These are phyloP conservation scores for Heterodera schachtii DNA, from an alignment of 1,140 invertebrate genomes.

Conservation along the genomic window DNA sequence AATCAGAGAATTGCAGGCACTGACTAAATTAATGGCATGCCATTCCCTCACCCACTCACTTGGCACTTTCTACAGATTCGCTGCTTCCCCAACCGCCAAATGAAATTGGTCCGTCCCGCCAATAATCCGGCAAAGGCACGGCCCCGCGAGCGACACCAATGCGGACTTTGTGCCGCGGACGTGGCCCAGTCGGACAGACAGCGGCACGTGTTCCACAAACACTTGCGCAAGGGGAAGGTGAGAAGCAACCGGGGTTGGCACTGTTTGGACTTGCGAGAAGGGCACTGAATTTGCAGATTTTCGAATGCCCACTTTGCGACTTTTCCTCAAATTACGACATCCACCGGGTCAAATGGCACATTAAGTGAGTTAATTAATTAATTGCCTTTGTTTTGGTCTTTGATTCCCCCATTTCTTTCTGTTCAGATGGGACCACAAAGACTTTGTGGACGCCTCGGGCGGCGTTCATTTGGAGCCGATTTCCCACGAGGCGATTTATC, in stretches of 20 bases:
- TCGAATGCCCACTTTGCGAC: constrained; percentile 55
- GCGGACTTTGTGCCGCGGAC: constrained; percentile 44
- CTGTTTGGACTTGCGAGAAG: too few relatives aligned
- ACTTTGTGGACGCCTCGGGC: constrained; percentile 8
- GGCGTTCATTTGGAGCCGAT: constrained; percentile 46
- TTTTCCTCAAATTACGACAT: constrained; percentile 58
- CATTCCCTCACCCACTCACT: background rate
- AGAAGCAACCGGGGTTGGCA: too few relatives aligned
- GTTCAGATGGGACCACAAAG: constrained; percentile 26
- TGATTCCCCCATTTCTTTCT: background rate
- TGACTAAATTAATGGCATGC: background rate
- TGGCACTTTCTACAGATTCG: constrained; percentile 14
- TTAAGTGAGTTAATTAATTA: constrained; percentile 43
- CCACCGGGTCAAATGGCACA: constrained; percentile 58
- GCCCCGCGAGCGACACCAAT: constrained; percentile 51
- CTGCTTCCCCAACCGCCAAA: constrained; percentile 59
- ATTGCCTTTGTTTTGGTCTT: background rate
- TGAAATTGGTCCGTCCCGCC: constrained; percentile 52
- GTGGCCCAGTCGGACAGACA: constrained; percentile 58
- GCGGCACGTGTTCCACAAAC: constrained; percentile 56
- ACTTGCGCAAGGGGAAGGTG: constrained; percentile 37
- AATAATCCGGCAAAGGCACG: constrained; percentile 18
- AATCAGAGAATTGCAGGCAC: constrained; percentile 50
- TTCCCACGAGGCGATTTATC: constrained; percentile 51
- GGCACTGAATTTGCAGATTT: constrained; percentile 31